phyloP scores from a whole-genome alignment of 2,888 invertebrate species.

The Hypercompe scribonia region DNA sequence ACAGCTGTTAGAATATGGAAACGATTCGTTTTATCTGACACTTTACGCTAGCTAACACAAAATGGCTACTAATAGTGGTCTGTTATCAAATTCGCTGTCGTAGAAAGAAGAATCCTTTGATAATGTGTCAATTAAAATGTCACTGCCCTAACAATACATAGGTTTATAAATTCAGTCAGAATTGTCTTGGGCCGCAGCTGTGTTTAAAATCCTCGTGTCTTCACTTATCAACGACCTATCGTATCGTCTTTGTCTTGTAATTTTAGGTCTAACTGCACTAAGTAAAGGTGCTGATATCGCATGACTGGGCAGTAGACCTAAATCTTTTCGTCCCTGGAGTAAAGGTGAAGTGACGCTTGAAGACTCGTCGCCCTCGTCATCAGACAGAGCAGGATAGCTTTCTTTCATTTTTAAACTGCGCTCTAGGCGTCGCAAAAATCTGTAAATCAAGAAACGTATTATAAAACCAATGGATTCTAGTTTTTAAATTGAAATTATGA shows the following conservation, averaged over 20 bases:
- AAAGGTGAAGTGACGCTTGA: conserved; percentile 89
- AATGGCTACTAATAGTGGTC: conserved; percentile 2
- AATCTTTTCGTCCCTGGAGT: conserved; percentile 79
- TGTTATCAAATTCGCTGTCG: conserved; percentile 1
- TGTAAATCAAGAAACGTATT: conserved; percentile 55
- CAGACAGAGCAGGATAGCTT: conserved; percentile 86
- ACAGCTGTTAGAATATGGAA: conserved; percentile 42
- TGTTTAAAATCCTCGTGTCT: conserved; percentile 78
- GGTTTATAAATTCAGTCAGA: conserved; percentile 69
- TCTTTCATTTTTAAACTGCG: conserved; percentile 90
- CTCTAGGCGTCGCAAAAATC: conserved; percentile 90
- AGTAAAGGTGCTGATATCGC: conserved; percentile 81
- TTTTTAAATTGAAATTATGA: not conserved
- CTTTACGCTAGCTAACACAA: conserved; percentile 15
- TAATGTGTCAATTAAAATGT: conserved; percentile 17
- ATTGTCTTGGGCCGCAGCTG: conserved; percentile 76
- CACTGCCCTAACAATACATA: conserved; percentile 20
- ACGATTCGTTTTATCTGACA: conserved; percentile 22
- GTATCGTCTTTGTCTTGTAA: conserved; percentile 79
- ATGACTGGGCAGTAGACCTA: conserved; percentile 69
- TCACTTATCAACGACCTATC: conserved; percentile 79
- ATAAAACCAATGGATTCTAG: too few relatives aligned
- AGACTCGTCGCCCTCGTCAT: conserved; percentile 87
- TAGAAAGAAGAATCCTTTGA: conserved; percentile 5
- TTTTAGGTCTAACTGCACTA: conserved; percentile 80